phyloP scores from a whole-genome alignment of 2,113 vertebrate species.

The Neotoma lepida region DNA sequence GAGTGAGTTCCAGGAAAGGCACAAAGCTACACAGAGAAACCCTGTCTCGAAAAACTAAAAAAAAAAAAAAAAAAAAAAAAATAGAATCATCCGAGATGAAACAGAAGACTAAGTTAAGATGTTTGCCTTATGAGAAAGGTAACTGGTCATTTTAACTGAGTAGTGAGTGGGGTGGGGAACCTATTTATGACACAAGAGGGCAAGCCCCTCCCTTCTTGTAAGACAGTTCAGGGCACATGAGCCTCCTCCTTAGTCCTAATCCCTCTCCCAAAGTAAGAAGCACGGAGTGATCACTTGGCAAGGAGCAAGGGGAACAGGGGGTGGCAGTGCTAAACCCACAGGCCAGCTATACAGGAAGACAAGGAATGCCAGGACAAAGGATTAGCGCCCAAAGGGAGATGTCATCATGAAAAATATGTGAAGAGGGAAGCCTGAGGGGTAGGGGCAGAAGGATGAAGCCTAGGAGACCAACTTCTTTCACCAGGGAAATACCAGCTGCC shows the following conservation, averaged over 20 bases:
- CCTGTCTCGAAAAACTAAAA: too few species aligned
- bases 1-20: too few species aligned
- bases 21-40: too few species aligned
- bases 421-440: constrained; percentile 2
- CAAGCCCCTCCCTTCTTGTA: constrained; percentile 64
- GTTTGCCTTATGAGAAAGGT: background rate
- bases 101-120: background rate
- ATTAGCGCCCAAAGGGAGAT: constrained; percentile 14
- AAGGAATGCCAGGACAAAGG: constrained; percentile 57
- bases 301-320: background rate
- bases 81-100: constrained; percentile 16
- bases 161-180: constrained; percentile 56
- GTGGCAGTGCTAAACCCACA: background rate
- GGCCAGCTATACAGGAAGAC: constrained; percentile 37
- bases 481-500: background rate
- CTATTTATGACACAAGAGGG: constrained; percentile 78
- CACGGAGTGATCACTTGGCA: background rate
- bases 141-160: background rate
- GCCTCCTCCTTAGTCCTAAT: background rate
- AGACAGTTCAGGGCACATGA: background rate
- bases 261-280: constrained; percentile 35
- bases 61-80: too few species aligned
- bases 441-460: constrained; percentile 56
- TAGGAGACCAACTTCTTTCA: constrained; percentile 4
- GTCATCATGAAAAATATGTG: constrained; percentile 53